phyloP scores from a whole-genome alignment of 2,113 vertebrate genomes.

The Carassius carassius region DNA sequence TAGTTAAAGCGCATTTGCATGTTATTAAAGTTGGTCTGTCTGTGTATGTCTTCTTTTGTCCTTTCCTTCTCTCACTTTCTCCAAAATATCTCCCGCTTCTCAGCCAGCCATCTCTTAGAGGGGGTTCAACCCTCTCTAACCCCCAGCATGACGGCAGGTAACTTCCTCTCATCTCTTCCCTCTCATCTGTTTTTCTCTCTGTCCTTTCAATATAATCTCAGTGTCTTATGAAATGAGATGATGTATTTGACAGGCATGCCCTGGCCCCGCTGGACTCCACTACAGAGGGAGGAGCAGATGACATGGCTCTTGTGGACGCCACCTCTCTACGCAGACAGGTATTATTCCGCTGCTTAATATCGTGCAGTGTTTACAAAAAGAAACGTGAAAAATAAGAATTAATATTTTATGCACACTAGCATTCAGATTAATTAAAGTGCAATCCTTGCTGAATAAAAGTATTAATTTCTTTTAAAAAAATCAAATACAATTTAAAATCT shows the following conservation, averaged over 20 bases:
- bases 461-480: neutral
- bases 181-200: conserved; percentile 14
- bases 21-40: conserved; percentile 38
- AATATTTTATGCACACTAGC: too few species aligned
- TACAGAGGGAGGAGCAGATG: conserved; percentile 84
- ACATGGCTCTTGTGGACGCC: conserved; percentile 90
- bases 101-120: conserved; percentile 92
- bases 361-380: too few species aligned
- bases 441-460: too few species aligned
- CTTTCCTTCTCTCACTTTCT: conserved; percentile 67
- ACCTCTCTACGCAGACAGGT: conserved; percentile 93
- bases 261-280: conserved; percentile 80
- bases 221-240: neutral
- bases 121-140: conserved; percentile 90
- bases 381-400: too few species aligned
- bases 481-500: too few species aligned
- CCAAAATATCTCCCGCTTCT: conserved; percentile 60
- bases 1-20: neutral
- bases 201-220: conserved; percentile 2
- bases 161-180: conserved; percentile 58
- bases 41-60: conserved; percentile 70
- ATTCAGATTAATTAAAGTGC: too few species aligned
- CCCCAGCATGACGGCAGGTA: conserved; percentile 96
- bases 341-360: conserved; percentile 11
- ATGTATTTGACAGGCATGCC: conserved; percentile 70